phyloP scores from a whole-genome alignment of 2,113 vertebrate species.

The Dicerorhinus sumatrensis region DNA sequence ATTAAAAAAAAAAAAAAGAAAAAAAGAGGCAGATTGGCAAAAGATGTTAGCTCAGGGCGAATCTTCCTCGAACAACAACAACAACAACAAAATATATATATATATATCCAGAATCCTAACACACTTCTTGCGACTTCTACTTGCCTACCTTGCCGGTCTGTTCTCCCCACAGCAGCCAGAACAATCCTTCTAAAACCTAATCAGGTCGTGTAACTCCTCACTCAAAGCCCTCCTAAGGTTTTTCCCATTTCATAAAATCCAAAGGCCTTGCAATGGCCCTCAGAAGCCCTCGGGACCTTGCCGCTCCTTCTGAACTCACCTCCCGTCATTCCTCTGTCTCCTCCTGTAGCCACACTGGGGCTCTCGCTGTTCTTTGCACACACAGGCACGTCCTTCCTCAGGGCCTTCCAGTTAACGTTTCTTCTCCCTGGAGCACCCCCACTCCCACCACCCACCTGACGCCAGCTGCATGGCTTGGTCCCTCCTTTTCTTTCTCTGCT shows the following conservation, averaged over 20 bases:
- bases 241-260: background rate
- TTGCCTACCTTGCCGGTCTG: background rate
- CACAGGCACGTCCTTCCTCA: background rate
- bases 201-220: background rate
- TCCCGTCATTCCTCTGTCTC: background rate
- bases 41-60: too few relatives aligned
- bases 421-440: background rate
- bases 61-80: too few relatives aligned
- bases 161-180: background rate
- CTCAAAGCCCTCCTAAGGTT: background rate
- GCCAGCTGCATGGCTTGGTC: background rate
- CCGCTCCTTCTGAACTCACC: background rate
- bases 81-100: too few relatives aligned
- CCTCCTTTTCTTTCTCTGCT: background rate
- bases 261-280: background rate
- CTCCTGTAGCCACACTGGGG: rapidly evolving
- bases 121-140: background rate
- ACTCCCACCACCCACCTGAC: rapidly evolving
- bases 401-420: background rate
- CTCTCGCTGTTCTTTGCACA: background rate
- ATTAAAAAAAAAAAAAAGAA: too few relatives aligned
- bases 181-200: background rate
- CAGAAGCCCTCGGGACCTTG: background rate
- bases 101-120: background rate
- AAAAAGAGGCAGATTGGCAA: too few relatives aligned